Evolutionary conservation across 1,140 invertebrate species (phyloP).

Genomic region (Calliopsis andreniformis): DNA sequence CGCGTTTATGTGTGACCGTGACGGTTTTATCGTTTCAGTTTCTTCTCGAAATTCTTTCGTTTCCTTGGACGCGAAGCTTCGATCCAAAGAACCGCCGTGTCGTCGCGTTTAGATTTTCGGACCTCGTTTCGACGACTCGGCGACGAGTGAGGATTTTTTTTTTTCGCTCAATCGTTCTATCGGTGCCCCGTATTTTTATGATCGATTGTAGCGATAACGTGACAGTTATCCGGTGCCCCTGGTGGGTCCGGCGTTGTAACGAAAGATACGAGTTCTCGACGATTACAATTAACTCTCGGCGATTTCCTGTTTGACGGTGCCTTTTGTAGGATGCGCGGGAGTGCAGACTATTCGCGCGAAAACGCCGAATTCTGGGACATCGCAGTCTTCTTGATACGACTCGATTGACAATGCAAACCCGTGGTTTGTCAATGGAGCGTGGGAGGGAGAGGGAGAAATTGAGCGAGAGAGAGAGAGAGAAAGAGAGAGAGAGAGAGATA

Average conservation of each 20-base stretch:
- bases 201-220: conserved; percentile 42
- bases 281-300: conserved; percentile 23
- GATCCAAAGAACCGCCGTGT: too few relatives aligned
- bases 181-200: conserved; percentile 20
- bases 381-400: conserved; percentile 7
- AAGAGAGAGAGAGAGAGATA: conserved; percentile 44
- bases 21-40: conserved; percentile 20
- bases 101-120: conserved; percentile 17
- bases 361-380: not conserved
- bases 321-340: too few relatives aligned
- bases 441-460: conserved; percentile 23
- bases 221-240: conserved; percentile 58
- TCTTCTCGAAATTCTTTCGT: conserved; percentile 26
- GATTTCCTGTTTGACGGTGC: not conserved
- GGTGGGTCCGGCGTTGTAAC: conserved; percentile 41
- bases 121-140: not conserved
- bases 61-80: not conserved
- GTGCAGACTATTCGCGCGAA: too few relatives aligned
- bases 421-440: conserved; percentile 20
- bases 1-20: not conserved
- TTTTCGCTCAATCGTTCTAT: not conserved
- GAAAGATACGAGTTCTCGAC: conserved; percentile 38
- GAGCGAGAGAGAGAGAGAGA: conserved; percentile 35
- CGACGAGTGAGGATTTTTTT: not conserved
- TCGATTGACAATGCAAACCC: conserved; percentile 43